Percentiles rank a stretch among this genome's conserved stretches.
phyloP scores from a whole-genome alignment of 2,888 invertebrate species.

The Tinea trinotella region DNA sequence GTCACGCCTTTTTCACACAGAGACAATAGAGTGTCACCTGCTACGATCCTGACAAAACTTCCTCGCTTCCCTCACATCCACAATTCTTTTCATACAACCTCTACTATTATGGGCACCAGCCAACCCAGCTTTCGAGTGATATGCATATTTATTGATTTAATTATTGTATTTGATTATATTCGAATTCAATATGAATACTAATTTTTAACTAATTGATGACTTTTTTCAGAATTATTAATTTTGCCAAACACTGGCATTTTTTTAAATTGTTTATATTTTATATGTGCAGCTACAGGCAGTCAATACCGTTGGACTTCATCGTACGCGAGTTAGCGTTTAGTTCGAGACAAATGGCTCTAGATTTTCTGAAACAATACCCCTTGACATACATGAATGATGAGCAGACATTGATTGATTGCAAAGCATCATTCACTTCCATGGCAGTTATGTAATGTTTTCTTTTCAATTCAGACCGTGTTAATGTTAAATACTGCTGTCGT shows the following conservation, averaged over 20 bases:
- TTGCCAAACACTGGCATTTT: constrained; percentile 35
- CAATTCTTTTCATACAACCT: no score
- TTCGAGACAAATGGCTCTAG: constrained; percentile 84
- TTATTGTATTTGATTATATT: no score
- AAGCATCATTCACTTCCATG: constrained; percentile 78
- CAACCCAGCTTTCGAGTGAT: no score
- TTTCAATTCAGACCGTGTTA: constrained; percentile 48
- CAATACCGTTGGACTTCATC: constrained; percentile 89
- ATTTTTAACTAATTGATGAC: constrained; percentile 6
- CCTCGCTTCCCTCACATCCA: no score
- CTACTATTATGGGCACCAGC: no score
- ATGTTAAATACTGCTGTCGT: constrained; percentile 51
- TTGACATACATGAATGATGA: constrained; percentile 79
- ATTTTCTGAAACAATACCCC: constrained; percentile 89
- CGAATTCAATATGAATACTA: no score
- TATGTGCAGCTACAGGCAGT: constrained; percentile 93
- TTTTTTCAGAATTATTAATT: constrained; percentile 19
- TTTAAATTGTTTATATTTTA: constrained; percentile 32
- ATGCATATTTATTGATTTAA: no score
- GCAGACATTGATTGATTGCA: constrained; percentile 90
- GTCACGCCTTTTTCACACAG: no score
- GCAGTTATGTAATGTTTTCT: constrained; percentile 70
- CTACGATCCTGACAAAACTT: no score
- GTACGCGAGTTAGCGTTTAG: constrained; percentile 91
- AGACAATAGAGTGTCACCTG: no score